Conservation (phyloP, 2,888 invertebrate species). For the Trichacis sp. region DNA sequence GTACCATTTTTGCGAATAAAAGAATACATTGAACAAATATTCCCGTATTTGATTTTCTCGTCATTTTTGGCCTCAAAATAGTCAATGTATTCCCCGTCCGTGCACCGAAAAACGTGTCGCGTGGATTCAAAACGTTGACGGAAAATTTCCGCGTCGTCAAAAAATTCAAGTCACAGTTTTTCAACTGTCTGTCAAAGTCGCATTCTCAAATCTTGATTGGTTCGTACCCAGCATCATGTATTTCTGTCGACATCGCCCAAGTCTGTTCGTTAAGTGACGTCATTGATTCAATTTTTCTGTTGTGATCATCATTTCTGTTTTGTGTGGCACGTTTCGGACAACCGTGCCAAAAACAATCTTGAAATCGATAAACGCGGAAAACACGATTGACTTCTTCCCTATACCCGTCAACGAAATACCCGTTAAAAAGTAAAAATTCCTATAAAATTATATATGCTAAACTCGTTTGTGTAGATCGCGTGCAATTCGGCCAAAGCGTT, state of each 20-base stretch:
- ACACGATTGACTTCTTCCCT: neutral
- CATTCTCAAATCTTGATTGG: neutral
- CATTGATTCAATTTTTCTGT: neutral
- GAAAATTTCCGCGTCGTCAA: neutral
- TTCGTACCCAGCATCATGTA: neutral
- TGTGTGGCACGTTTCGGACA: neutral
- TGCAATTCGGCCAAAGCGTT: neutral
- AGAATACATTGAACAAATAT: conserved; percentile 51
- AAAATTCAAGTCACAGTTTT: too few species aligned
- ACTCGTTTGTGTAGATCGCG: neutral
- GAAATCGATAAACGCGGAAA: neutral
- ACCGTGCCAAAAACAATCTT: neutral
- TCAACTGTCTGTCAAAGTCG: neutral
- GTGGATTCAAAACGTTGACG: neutral
- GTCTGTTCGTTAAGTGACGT: neutral
- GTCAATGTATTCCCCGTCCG: conserved; percentile 3
- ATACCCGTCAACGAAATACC: neutral
- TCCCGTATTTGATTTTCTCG: conserved; percentile 32
- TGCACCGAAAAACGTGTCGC: conserved; percentile 7
- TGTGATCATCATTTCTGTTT: neutral
- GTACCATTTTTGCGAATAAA: conserved; percentile 49
- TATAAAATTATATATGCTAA: neutral
- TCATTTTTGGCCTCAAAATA: neutral
- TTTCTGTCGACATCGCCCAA: neutral
- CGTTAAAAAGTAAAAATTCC: neutral